Evolutionary conservation across 2,888 invertebrate species (phyloP).

Genomic region (Apamea epomidion): DNA sequence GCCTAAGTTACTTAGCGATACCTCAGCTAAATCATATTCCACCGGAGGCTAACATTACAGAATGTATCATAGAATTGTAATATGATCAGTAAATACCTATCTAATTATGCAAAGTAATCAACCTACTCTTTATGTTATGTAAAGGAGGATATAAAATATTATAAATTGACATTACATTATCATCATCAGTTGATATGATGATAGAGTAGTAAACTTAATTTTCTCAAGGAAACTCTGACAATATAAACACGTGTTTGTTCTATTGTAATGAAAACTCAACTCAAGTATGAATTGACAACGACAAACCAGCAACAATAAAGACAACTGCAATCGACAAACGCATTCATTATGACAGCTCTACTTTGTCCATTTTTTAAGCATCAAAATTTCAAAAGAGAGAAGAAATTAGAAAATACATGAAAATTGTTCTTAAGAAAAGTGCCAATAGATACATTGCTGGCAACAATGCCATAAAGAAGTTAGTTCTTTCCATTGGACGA

Average conservation of each 20-base stretch:
- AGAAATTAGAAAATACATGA: too few relatives aligned
- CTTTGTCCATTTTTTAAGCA: background rate
- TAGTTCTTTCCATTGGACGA: background rate
- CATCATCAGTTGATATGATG: conserved; percentile 1
- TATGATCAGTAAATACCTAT: background rate
- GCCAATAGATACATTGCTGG: background rate
- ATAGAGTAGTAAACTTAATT: background rate
- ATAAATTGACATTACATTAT: conserved; percentile 10
- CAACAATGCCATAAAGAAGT: background rate
- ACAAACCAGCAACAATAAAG: too few relatives aligned
- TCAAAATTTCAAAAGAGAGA: background rate
- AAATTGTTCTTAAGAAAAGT: background rate
- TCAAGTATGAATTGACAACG: too few relatives aligned
- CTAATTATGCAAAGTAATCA: conserved; percentile 19
- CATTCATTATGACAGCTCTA: background rate
- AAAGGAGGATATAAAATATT: conserved; percentile 8
- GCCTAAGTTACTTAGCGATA: conserved; percentile 18
- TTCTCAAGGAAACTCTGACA: conserved; percentile 2
- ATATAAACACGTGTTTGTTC: background rate
- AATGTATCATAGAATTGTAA: conserved; percentile 11
- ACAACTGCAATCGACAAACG: too few relatives aligned
- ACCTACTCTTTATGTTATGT: background rate
- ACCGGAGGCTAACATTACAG: background rate
- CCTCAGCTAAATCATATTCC: conserved; percentile 24
- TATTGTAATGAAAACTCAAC: background rate